phyloP scores from a whole-genome alignment of 2,888 invertebrate species.

The Latrodectus elegans region DNA sequence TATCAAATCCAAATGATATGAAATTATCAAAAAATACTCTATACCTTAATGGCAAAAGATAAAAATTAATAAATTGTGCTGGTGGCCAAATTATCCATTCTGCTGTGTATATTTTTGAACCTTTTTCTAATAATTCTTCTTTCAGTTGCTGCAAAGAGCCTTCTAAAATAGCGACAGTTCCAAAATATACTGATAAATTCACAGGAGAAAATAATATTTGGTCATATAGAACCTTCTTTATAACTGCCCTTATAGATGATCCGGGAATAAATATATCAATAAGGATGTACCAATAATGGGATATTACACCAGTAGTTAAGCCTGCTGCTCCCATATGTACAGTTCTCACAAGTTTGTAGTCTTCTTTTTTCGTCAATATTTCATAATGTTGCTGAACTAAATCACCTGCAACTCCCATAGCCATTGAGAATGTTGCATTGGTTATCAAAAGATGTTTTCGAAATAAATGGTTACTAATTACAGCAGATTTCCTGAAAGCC shows the following conservation, averaged over 20 bases:
- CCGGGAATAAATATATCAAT: slow-evolving; percentile 85
- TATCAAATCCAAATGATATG: slow-evolving; percentile 89
- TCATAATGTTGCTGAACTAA: slow-evolving; percentile 87
- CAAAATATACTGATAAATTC: slow-evolving; percentile 85
- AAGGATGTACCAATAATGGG: slow-evolving; percentile 89
- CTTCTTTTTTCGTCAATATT: slow-evolving; percentile 71
- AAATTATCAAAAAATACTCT: slow-evolving; percentile 90
- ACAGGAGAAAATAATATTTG: slow-evolving; percentile 89
- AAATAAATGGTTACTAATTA: slow-evolving; percentile 71
- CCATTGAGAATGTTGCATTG: slow-evolving; percentile 85
- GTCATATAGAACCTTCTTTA: slow-evolving; percentile 87
- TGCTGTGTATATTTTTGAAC: slow-evolving; percentile 85
- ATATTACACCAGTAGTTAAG: slow-evolving; percentile 84
- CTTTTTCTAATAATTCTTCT: slow-evolving; percentile 83
- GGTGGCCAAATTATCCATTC: slow-evolving; percentile 96
- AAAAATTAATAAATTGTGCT: slow-evolving; percentile 94
- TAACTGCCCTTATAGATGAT: slow-evolving; percentile 80
- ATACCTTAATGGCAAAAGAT: slow-evolving; percentile 86
- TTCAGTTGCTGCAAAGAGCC: slow-evolving; percentile 79
- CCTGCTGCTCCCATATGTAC: slow-evolving; percentile 87
- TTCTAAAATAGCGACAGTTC: slow-evolving; percentile 84
- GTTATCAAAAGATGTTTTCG: slow-evolving; percentile 84
- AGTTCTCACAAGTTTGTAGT: slow-evolving; percentile 79
- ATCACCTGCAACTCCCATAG: slow-evolving; percentile 86
- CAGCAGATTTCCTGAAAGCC: slow-evolving; percentile 18